Conservation (phyloP, 2,888 invertebrate species). For the Cancer borealis region DNA sequence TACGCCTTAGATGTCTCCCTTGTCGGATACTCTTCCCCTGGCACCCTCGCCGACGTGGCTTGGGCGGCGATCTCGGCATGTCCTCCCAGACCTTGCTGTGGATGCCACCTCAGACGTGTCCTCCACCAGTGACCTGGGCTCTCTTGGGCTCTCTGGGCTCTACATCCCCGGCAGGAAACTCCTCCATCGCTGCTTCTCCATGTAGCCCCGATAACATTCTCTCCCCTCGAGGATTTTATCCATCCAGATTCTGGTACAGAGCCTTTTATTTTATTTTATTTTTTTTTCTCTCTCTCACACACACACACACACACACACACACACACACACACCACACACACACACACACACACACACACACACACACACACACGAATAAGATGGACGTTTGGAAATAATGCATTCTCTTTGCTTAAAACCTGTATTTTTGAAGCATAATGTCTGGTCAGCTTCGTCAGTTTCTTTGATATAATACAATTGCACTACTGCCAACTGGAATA, state of each 20-base stretch:
- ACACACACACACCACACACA: too few species aligned
- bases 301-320: too few species aligned
- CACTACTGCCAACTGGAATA: too few species aligned
- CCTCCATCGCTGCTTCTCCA: constrained; percentile 48
- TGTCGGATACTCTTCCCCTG: constrained; percentile 64
- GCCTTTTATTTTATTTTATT: constrained; percentile 29
- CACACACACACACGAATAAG: not conserved
- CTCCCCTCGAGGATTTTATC: constrained; percentile 53
- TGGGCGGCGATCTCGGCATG: constrained; percentile 48
- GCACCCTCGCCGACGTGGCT: constrained; percentile 53
- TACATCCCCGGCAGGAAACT: constrained; percentile 31
- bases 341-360: not conserved
- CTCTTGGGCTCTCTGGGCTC: constrained; percentile 47
- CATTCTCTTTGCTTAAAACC: too few species aligned
- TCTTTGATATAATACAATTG: too few species aligned
- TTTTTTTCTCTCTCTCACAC: not conserved
- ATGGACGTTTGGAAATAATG: too few species aligned
- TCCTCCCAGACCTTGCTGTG: constrained; percentile 46
- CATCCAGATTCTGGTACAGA: constrained; percentile 63
- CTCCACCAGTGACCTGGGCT: constrained; percentile 62
- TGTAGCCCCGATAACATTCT: constrained; percentile 52
- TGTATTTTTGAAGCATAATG: too few species aligned
- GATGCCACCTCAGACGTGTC: constrained; percentile 68
- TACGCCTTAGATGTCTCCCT: constrained; percentile 54
- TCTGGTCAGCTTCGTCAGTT: too few species aligned